A percentile compares a stretch with the other conserved stretches of the same genome.
phyloP scores from a whole-genome alignment of 2,113 vertebrate species.

The Misgurnus mizolepis region DNA sequence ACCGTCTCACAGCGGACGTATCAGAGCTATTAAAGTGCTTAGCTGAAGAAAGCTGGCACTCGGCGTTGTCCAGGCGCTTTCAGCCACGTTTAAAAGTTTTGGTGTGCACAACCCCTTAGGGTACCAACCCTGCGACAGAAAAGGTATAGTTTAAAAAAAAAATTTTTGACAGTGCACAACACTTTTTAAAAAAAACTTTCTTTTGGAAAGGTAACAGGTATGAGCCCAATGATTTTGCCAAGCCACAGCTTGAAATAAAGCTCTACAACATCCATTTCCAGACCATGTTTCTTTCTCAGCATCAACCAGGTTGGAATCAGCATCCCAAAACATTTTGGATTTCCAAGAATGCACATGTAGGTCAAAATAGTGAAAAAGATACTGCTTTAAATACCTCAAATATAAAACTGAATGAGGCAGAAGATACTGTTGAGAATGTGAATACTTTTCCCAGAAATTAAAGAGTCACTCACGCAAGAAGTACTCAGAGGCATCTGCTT shows the following conservation, averaged over 20 bases:
- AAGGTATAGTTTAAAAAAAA: no score
- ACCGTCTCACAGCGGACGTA: no score
- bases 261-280: neutral
- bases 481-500: slow-evolving; percentile 98
- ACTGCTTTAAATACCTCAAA: neutral
- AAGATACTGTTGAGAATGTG: slow-evolving; percentile 11
- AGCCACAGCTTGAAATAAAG: neutral
- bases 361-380: slow-evolving; percentile 9
- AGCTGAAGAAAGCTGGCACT: no score
- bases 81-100: no score
- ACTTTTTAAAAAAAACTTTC: no score
- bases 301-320: neutral
- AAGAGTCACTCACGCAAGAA: slow-evolving; percentile 93
- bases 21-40: no score
- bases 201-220: no score
- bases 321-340: neutral
- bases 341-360: slow-evolving; percentile 17
- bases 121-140: no score
- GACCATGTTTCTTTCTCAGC: neutral
- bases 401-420: slow-evolving; percentile 7
- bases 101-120: no score
- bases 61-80: no score
- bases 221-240: no score
- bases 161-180: no score
- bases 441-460: slow-evolving; percentile 24